A percentile compares a stretch with the other conserved stretches of the same genome.
phyloP scores from a whole-genome alignment of 2,888 invertebrate genomes.

The Pseudanteris insignis region DNA sequence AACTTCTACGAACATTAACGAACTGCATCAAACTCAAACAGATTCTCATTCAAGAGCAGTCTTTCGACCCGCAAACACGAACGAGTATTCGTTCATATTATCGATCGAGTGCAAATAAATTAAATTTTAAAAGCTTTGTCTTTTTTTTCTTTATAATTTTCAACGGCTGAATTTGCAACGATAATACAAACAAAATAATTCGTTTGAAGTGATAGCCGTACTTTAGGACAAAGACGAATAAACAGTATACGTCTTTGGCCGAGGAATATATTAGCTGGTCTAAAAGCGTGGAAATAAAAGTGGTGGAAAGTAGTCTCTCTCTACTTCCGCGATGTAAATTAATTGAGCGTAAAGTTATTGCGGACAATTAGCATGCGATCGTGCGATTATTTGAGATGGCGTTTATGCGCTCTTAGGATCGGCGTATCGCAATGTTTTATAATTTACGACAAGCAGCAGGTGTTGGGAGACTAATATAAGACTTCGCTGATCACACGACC shows the following conservation, averaged over 20 bases:
- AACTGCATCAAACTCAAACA: background rate
- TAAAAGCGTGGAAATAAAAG: too few species aligned
- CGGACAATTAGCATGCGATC: slow-evolving; percentile 23
- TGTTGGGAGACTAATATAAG: slow-evolving; percentile 37
- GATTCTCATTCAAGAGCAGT: slow-evolving; percentile 18
- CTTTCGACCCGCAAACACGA: slow-evolving; percentile 6
- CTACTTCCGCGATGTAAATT: too few species aligned
- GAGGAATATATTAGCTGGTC: too few species aligned
- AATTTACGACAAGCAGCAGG: slow-evolving; percentile 37
- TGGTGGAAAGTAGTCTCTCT: too few species aligned
- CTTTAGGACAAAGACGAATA: too few species aligned
- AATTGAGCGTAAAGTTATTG: too few species aligned
- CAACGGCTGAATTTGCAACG: too few species aligned
- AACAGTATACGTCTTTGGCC: too few species aligned
- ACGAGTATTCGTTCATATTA: background rate
- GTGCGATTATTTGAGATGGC: slow-evolving; percentile 15
- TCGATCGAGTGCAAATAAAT: background rate
- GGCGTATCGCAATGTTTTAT: slow-evolving; percentile 20
- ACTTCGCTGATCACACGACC: slow-evolving; percentile 18
- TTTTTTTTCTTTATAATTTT: too few species aligned
- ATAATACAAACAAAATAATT: too few species aligned
- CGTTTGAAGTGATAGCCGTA: too few species aligned
- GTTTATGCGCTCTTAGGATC: slow-evolving; percentile 26
- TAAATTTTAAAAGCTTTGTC: too few species aligned
- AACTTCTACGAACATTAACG: slow-evolving; percentile 14